Evolutionary conservation across 2,888 invertebrate species (phyloP), one percentile per base, ranked within the genome.

Genomic region (Oxycera nigricornis): DNA sequence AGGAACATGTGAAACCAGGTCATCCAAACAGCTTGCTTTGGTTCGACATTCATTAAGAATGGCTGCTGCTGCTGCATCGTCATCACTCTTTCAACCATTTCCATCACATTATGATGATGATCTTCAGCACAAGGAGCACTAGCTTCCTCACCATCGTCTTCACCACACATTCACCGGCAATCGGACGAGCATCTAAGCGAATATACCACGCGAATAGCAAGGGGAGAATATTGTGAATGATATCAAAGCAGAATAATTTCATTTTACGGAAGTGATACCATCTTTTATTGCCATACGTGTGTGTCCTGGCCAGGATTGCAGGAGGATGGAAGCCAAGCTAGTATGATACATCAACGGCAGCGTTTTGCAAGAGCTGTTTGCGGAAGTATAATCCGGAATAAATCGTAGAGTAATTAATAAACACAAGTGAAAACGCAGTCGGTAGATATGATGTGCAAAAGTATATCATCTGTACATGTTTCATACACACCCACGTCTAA

Each of bases 221-320:
- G 11, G 50, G 17, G 50, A 50, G 50, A 50, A 7, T 50, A 50
- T 11, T n/a, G 3, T 24, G 52, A 55, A 11, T 55, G 52, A 55
- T 55, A 55, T 55, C 52, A 55, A 55, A 55, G 52, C 17, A 55
- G 52, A 11, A 55, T 55, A 55, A 55, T 55, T 55, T 55, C 52
- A 55, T 55, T 55, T 55, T 24, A 24, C 24, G 20, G 52, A 55
- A 4, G 24, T 9, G 52, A 55, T 55, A 55, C 52, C 22, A 55
- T 55, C 52, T 55, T 55, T 55, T 55, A 55, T 55, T 46, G 46
- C 46, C 17, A 2, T n/a, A 46, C 11, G 11, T 46, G 46, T 3
- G 11, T 46, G 4, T 46, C 14, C 4, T n/a, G 2, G 17, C 14
- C 46, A 46, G 46, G n/a, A n/a, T 46, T 7, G 46, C 3, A 17